Evolutionary conservation across 2,797 vertebrate species (phyloP).

Genomic region (Trematomus bernacchii): DNA sequence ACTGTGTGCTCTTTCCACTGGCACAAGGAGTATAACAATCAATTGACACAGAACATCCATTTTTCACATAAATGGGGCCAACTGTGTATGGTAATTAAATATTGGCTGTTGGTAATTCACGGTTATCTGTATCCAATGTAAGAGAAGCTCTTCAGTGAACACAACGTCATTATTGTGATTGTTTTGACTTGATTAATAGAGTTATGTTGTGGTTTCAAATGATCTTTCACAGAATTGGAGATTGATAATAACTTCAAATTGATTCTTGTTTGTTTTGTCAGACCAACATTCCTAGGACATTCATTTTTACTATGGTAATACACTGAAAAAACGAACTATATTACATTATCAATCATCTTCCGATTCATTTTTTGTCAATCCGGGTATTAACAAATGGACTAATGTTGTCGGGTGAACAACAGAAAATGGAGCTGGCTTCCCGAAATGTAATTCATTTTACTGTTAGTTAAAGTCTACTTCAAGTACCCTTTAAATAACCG

Average conservation of each 20-base stretch:
- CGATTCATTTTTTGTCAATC: no score
- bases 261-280: no score
- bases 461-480: background rate
- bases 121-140: background rate
- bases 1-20: background rate
- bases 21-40: background rate
- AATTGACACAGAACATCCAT: background rate
- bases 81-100: slow-evolving; percentile 14
- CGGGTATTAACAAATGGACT: no score
- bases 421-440: no score
- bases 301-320: no score
- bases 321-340: no score
- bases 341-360: no score
- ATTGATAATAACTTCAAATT: no score
- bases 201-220: no score
- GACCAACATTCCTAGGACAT: no score
- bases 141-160: background rate
- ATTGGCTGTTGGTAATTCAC: background rate
- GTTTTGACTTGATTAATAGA: background rate
- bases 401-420: no score
- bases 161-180: background rate
- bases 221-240: no score
- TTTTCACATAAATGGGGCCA: slow-evolving; percentile 11
- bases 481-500: background rate
- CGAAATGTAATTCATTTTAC: background rate